Evolutionary conservation across 2,113 vertebrate species (phyloP).

Genomic region (Smithornis capensis): DNA sequence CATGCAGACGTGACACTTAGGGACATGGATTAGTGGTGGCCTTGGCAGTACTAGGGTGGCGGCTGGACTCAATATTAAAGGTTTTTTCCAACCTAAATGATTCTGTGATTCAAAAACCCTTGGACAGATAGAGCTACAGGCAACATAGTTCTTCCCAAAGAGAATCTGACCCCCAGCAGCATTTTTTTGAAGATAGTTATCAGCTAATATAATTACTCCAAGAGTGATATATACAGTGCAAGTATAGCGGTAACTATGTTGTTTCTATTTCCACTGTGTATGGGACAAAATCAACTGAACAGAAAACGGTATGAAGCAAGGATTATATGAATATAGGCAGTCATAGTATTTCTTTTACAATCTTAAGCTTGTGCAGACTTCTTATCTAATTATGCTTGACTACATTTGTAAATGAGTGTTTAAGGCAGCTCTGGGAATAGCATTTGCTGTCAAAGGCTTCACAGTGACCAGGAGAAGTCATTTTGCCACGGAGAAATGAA

Average conservation of each 20-base stretch:
- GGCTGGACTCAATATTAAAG: background rate
- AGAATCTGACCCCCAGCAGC: background rate
- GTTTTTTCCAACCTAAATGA: background rate
- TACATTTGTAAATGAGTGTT: background rate
- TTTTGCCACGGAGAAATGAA: background rate
- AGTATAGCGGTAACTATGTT: background rate
- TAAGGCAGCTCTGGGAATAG: background rate
- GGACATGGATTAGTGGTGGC: background rate
- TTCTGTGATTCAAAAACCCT: background rate
- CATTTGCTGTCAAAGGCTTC: background rate
- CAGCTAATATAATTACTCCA: background rate
- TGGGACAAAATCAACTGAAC: background rate
- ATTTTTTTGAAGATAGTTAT: background rate
- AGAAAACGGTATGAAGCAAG: background rate
- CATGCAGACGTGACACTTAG: accelerated
- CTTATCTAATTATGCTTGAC: background rate
- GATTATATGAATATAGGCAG: background rate
- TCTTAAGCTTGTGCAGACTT: background rate
- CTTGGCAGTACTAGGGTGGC: background rate
- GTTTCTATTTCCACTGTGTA: background rate
- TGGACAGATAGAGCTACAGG: background rate
- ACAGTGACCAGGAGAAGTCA: background rate
- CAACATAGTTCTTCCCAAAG: background rate
- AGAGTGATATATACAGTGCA: background rate
- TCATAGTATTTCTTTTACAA: background rate